Evolutionary conservation across 2,888 invertebrate genomes (phyloP), one percentile per base, ranked within the genome.

Genomic region (Carpatolechia fugitivella): DNA sequence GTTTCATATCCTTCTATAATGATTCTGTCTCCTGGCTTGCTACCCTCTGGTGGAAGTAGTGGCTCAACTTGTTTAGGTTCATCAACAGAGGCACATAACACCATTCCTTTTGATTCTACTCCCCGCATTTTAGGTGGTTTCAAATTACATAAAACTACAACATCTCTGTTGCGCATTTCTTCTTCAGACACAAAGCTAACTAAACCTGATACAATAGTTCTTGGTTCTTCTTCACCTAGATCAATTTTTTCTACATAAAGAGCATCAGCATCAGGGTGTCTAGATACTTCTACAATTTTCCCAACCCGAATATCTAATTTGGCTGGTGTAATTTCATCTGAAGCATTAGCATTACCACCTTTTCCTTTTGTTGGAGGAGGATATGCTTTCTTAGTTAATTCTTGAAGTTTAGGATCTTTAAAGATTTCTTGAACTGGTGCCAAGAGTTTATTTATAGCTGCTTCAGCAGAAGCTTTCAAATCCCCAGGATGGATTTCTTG

Each of bases 71-170:
- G 92, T 68, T 93, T 94, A 41, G 95, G 95, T 63, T 95, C 95
- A 73, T 93, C 93, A 48, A 92, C 85, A 44, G 97, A 97, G 13
- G 97, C 97, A 90, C 98, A 98, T 48, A 98, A 90, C 35, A 98
- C 96, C 98, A 98, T 98, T 59, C 97, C 98, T 76, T 95, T 94
- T 0, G 98, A 98, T 66, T 95, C 94, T 29, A 98, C 90, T 50
- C 98, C 98, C 62, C 98, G 92, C 94, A 99, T 96, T 91, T 98
- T 99, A 11, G 97, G 98, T 35, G 99, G 95, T 87, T 99, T 99
- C 50, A 99, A 92, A 83, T 99, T 99, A 68, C 98, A 98, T 50
- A 99, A 87, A 2, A 99, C 96, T 3, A 99, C 95, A 4, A 98
- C 99, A 82, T 96, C 90, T 57, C 97, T 92, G 70, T 97, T 92